These are phyloP conservation scores for Buteo buteo DNA, from an alignment of 2,113 vertebrate species.

Conservation along the genomic window DNA sequence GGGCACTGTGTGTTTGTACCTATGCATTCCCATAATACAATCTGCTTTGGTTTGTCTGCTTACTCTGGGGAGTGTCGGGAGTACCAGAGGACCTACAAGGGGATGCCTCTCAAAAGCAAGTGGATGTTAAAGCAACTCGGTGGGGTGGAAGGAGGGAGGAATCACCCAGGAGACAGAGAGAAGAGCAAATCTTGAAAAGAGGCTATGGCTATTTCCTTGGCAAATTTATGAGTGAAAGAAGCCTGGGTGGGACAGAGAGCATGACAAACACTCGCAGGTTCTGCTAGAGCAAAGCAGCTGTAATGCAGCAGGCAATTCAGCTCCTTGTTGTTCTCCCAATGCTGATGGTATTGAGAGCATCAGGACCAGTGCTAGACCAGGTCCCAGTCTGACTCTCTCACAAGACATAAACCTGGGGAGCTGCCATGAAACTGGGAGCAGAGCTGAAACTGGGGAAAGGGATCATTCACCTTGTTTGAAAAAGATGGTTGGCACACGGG, in stretches of 20 bases:
- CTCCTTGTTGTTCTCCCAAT: not conserved
- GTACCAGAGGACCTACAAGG: fast-evolving
- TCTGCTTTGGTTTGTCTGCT: not conserved
- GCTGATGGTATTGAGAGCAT: too few relatives aligned
- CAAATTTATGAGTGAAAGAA: not conserved
- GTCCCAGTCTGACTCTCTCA: not conserved
- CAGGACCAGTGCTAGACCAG: not conserved
- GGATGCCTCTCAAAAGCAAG: not conserved
- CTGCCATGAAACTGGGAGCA: not conserved
- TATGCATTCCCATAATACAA: fast-evolving
- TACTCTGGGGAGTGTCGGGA: fast-evolving
- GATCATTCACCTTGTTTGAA: not conserved
- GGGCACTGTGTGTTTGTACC: not conserved
- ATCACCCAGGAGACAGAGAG: not conserved
- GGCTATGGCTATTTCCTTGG: not conserved
- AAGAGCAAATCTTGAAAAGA: not conserved
- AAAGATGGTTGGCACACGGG: not conserved
- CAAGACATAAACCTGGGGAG: not conserved
- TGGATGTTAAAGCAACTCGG: not conserved
- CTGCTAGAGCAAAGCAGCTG: not conserved
- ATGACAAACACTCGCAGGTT: fast-evolving
- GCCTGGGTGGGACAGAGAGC: not conserved
- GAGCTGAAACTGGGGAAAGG: not conserved
- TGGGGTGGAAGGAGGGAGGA: not conserved
- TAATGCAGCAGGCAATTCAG: too few relatives aligned